A percentile compares a stretch with the other conserved stretches of the same genome.
Conservation (phyloP, 2,113 vertebrate genomes). For the Campylomormyrus numenius region DNA sequence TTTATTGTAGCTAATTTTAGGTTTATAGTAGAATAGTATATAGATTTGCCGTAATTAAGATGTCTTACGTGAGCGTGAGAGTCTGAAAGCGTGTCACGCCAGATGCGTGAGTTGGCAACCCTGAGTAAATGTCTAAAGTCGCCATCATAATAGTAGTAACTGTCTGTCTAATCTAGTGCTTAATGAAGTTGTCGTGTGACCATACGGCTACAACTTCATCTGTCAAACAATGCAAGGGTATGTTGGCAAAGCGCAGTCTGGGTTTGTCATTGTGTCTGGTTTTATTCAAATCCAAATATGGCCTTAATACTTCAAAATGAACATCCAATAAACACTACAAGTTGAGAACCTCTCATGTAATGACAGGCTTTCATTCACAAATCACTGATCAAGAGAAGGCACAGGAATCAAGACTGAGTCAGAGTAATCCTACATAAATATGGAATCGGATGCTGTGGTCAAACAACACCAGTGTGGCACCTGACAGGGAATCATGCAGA, state of each 20-base stretch:
- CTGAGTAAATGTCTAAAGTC: neutral
- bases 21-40: neutral
- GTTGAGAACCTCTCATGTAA: neutral
- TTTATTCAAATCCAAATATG: neutral
- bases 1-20: neutral
- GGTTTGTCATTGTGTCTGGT: neutral
- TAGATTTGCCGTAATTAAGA: neutral
- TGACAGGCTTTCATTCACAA: neutral
- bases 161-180: neutral
- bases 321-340: neutral
- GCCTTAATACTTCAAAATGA: neutral
- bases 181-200: neutral
- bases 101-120: neutral
- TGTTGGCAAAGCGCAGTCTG: neutral
- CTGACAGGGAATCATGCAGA: neutral
- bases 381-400: neutral
- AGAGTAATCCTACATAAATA: neutral
- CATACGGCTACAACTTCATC: neutral
- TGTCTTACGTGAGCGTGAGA: neutral
- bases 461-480: neutral
- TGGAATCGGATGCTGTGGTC: neutral
- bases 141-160: neutral
- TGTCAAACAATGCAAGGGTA: neutral
- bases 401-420: neutral
- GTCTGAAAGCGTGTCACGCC: neutral